A percentile compares a stretch with the other conserved stretches of the same genome.
Evolutionary conservation across 2,888 invertebrate genomes (phyloP).

Genomic region (Eupithecia vulgata): DNA sequence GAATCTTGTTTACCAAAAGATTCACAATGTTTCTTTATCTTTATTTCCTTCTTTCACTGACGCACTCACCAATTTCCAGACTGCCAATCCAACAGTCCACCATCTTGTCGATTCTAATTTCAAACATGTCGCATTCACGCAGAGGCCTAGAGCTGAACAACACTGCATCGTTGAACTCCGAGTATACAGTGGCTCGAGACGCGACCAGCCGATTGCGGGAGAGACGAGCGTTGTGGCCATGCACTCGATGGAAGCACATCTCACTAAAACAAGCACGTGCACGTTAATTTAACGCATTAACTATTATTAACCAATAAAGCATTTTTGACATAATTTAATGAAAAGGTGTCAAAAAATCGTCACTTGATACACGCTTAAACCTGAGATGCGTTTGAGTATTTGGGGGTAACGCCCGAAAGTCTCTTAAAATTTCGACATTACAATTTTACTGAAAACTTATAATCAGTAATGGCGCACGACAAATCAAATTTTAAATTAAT

Average conservation of each 20-base stretch:
- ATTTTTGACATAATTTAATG: too few relatives aligned
- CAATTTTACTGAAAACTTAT: too few relatives aligned
- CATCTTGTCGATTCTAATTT: constrained; percentile 94
- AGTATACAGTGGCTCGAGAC: constrained; percentile 92
- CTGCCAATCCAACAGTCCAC: constrained; percentile 97
- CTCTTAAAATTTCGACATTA: too few relatives aligned
- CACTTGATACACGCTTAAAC: too few relatives aligned
- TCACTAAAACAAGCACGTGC: constrained; percentile 78
- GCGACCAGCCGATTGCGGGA: constrained; percentile 93
- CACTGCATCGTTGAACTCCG: constrained; percentile 97
- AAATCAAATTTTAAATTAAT: too few relatives aligned
- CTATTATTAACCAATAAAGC: too few relatives aligned
- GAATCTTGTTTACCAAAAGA: too few relatives aligned
- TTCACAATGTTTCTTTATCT: not conserved
- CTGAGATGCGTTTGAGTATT: too few relatives aligned
- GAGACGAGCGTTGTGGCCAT: constrained; percentile 94
- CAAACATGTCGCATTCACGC: constrained; percentile 95
- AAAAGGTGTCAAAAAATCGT: too few relatives aligned
- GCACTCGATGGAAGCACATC: constrained; percentile 94
- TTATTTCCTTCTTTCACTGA: not conserved
- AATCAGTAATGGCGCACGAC: too few relatives aligned
- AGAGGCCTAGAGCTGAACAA: constrained; percentile 95
- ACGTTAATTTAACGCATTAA: not conserved
- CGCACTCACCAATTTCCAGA: constrained; percentile 86
- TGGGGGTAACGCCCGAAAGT: too few relatives aligned